Conservation (phyloP, 2,797 vertebrate genomes). For the Ara ararauna region DNA sequence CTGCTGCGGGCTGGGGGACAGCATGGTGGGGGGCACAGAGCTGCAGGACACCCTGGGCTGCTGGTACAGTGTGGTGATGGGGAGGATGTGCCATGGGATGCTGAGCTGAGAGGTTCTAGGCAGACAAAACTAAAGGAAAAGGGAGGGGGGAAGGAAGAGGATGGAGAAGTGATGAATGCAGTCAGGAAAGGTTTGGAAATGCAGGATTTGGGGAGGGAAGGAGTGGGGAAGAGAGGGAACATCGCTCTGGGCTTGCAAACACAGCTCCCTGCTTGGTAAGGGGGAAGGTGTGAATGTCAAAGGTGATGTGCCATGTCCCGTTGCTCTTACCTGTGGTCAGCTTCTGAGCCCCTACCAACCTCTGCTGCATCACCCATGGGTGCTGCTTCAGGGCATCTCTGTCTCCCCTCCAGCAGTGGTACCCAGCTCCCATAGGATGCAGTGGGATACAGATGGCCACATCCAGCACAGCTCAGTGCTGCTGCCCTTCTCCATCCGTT, state of each 20-base stretch:
- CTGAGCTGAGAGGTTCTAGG: neutral
- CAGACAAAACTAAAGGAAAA: neutral
- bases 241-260: neutral
- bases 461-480: neutral
- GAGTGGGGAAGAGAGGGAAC: neutral
- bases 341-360: neutral
- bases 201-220: neutral
- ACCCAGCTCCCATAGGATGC: rapidly evolving
- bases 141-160: neutral
- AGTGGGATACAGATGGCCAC: rapidly evolving
- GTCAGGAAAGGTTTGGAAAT: neutral
- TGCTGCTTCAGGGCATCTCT: neutral
- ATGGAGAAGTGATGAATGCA: neutral
- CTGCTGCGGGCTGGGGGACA: rapidly evolving
- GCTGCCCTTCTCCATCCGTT: neutral
- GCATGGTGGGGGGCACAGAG: neutral
- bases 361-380: neutral
- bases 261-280: neutral
- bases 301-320: neutral
- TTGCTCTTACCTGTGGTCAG: neutral
- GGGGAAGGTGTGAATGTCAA: no score
- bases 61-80: neutral
- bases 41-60: neutral
- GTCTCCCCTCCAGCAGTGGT: no score
- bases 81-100: neutral